These are phyloP conservation scores for Colostygia pectinataria DNA, from an alignment of 2,888 invertebrate genomes.

Conservation along the genomic window DNA sequence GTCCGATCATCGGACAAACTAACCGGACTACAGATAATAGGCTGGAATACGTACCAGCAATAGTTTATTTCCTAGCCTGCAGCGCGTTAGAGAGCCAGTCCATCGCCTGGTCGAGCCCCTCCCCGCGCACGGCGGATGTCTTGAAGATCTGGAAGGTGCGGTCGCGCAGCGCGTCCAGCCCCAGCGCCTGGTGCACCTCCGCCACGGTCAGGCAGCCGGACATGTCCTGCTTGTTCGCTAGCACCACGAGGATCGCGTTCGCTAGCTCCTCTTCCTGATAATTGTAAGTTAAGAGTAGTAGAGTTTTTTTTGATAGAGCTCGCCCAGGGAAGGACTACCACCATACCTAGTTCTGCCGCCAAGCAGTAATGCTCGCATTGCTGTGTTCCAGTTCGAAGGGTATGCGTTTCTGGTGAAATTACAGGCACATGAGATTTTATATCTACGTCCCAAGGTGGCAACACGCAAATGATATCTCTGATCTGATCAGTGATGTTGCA, in stretches of 20 bases:
- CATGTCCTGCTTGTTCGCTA: slow-evolving; percentile 99
- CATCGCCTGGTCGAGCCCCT: slow-evolving; percentile 99
- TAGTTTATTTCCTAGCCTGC: slow-evolving; percentile 92
- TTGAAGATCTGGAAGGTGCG: slow-evolving; percentile 99
- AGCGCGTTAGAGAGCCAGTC: slow-evolving; percentile 98
- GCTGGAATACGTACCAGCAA: slow-evolving; percentile 3
- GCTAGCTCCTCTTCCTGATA: slow-evolving; percentile 97
- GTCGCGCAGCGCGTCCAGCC: slow-evolving; percentile 96
- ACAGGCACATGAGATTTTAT: too few relatives aligned
- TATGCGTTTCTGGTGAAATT: too few relatives aligned
- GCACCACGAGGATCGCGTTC: slow-evolving; percentile 96
- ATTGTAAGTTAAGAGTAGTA: slow-evolving; percentile 12
- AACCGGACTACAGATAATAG: too few relatives aligned
- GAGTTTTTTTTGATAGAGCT: too few relatives aligned
- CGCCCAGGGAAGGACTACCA: too few relatives aligned
- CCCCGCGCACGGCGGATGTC: slow-evolving; percentile 98
- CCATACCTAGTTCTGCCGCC: too few relatives aligned
- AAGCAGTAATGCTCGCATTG: too few relatives aligned
- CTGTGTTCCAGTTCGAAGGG: too few relatives aligned
- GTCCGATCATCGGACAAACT: too few relatives aligned
- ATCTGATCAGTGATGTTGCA: too few relatives aligned
- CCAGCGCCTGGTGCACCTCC: slow-evolving; percentile 98
- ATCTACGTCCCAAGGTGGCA: too few relatives aligned
- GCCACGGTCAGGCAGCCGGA: slow-evolving; percentile 98
- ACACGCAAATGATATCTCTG: too few relatives aligned